Percentiles rank a stretch among this genome's conserved stretches.
These are phyloP conservation scores for Nibea coibor DNA, from an alignment of 2,113 vertebrate species.

Conservation along the genomic window DNA sequence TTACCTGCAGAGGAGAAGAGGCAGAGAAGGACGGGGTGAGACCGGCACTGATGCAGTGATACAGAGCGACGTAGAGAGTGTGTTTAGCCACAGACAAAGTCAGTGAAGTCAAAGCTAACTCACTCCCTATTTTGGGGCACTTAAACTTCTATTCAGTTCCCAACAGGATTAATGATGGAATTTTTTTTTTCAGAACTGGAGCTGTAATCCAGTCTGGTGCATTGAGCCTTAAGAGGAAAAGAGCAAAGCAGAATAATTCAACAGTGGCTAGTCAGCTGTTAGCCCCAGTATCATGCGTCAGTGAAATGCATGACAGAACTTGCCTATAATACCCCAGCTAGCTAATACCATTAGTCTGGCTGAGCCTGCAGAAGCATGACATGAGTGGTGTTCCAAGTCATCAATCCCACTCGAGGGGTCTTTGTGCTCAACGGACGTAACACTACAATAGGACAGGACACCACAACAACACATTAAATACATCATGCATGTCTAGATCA, in stretches of 20 bases:
- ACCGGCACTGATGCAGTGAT: slow-evolving; percentile 1
- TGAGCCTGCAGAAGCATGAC: slow-evolving; percentile 48
- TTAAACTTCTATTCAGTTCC: slow-evolving; percentile 20
- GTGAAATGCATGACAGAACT: slow-evolving; percentile 56
- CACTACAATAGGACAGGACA: slow-evolving; percentile 18
- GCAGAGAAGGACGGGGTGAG: slow-evolving; percentile 1
- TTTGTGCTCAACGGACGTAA: slow-evolving; percentile 30
- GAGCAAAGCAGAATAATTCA: slow-evolving; percentile 50
- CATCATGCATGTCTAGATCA: slow-evolving; percentile 40
- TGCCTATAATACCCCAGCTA: slow-evolving; percentile 39
- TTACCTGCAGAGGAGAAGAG: slow-evolving; percentile 86
- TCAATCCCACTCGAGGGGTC: slow-evolving; percentile 38
- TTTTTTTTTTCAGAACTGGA: slow-evolving; percentile 24
- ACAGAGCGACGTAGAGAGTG: neutral
- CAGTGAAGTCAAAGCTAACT: slow-evolving; percentile 23
- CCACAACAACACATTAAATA: slow-evolving; percentile 31
- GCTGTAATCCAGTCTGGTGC: slow-evolving; percentile 54
- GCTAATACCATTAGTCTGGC: slow-evolving; percentile 60
- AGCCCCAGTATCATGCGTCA: slow-evolving; percentile 15
- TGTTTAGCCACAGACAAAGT: neutral
- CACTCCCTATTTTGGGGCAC: neutral
- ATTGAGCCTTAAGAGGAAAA: slow-evolving; percentile 45
- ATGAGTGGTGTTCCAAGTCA: slow-evolving; percentile 53
- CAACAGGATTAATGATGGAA: slow-evolving; percentile 36
- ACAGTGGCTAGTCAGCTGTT: slow-evolving; percentile 31